phyloP scores from a whole-genome alignment of 2,113 vertebrate species.

The Seriola rivoliana region DNA sequence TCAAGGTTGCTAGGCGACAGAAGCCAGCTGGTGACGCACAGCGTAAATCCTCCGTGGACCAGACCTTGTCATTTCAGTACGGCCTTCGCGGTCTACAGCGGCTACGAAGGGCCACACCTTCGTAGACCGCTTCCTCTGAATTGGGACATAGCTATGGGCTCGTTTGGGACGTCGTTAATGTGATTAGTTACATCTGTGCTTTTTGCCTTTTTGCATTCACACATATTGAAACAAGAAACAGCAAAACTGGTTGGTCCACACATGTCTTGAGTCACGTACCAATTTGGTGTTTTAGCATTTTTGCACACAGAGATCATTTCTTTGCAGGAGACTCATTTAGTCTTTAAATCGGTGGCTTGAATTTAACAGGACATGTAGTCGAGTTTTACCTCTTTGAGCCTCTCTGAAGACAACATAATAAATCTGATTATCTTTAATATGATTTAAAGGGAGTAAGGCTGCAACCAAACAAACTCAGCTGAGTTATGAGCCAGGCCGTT shows the following conservation, averaged over 20 bases:
- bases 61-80: too few species aligned
- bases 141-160: too few species aligned
- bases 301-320: not conserved
- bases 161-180: not conserved
- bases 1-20: too few species aligned
- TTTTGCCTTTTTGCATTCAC: not conserved
- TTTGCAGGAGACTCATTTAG: conserved; percentile 4
- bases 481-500: conserved; percentile 27
- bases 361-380: not conserved
- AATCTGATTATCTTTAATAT: conserved; percentile 52
- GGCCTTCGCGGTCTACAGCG: too few species aligned
- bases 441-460: conserved; percentile 39
- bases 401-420: conserved; percentile 20
- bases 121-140: too few species aligned
- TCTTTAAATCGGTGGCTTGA: conserved; percentile 5
- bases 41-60: too few species aligned
- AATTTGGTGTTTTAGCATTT: not conserved
- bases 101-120: too few species aligned
- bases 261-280: not conserved
- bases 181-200: not conserved
- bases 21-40: too few species aligned
- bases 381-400: not conserved
- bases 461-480: conserved; percentile 28
- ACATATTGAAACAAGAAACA: not conserved
- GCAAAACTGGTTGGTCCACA: not conserved